Conservation (phyloP, 2,797 vertebrate species). For the Chelon auratus region DNA sequence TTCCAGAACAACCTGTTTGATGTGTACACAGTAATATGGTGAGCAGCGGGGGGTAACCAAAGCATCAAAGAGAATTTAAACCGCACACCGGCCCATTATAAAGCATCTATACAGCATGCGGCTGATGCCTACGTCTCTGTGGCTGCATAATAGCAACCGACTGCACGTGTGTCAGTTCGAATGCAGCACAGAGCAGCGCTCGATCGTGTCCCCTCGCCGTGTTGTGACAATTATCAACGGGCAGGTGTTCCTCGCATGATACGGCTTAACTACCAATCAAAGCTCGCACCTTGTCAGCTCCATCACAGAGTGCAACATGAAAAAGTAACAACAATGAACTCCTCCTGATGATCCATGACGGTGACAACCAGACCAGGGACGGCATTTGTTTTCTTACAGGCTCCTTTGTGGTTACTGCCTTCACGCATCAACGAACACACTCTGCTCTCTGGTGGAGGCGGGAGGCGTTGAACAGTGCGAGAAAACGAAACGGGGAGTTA, state of each 20-base stretch:
- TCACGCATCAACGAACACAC: conserved; percentile 50
- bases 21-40: conserved; percentile 73
- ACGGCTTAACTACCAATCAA: conserved; percentile 65
- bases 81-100: conserved; percentile 71
- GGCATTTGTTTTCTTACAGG: conserved; percentile 61
- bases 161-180: conserved; percentile 33
- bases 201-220: conserved; percentile 46
- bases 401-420: conserved; percentile 26
- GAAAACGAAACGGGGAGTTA: conserved; percentile 27
- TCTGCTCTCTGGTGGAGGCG: conserved; percentile 52
- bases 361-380: conserved; percentile 33
- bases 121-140: conserved; percentile 12
- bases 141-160: conserved; percentile 28
- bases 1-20: conserved; percentile 75
- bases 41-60: conserved; percentile 64
- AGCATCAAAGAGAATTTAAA: conserved; percentile 77
- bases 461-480: conserved; percentile 37
- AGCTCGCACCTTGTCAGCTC: conserved; percentile 43
- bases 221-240: conserved; percentile 69
- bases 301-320: conserved; percentile 55
- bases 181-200: conserved; percentile 18
- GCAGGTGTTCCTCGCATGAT: conserved; percentile 56
- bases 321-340: conserved; percentile 62
- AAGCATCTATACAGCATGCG: conserved; percentile 18
- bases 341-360: conserved; percentile 63